These are phyloP conservation scores for Anthoscopus minutus DNA, from an alignment of 2,113 vertebrate genomes.

Conservation along the genomic window DNA sequence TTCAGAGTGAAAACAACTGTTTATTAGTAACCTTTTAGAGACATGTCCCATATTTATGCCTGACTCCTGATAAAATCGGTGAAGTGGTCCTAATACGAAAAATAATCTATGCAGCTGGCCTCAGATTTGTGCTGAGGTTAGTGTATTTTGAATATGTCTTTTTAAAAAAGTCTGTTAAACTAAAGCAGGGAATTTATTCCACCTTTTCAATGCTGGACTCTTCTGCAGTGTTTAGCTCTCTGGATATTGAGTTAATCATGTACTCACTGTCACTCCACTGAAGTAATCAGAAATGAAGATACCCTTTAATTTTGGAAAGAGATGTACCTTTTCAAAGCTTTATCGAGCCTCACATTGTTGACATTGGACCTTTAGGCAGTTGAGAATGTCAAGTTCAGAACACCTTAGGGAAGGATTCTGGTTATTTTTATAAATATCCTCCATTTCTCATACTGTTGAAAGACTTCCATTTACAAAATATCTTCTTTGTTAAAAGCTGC, in stretches of 20 bases:
- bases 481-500: background rate
- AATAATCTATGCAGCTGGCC: background rate
- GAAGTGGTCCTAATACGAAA: background rate
- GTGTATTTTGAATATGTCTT: background rate
- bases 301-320: background rate
- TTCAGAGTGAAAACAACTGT: background rate
- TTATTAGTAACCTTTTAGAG: background rate
- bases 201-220: background rate
- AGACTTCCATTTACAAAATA: background rate
- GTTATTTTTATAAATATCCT: constrained; percentile 49
- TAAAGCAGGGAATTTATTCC: background rate
- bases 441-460: constrained; percentile 8
- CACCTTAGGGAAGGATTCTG: background rate
- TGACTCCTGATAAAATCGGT: background rate
- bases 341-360: background rate
- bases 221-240: background rate
- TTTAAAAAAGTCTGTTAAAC: background rate
- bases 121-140: background rate
- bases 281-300: background rate
- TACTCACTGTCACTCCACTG: background rate
- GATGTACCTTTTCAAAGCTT: background rate
- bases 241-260: background rate
- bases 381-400: background rate
- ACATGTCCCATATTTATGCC: background rate
- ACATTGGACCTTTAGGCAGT: background rate